Percentiles rank a stretch among this genome's conserved stretches.
These are phyloP conservation scores for Muricea muricata DNA, from an alignment of 92 coral and sea anemone species.

Conservation along the genomic window DNA sequence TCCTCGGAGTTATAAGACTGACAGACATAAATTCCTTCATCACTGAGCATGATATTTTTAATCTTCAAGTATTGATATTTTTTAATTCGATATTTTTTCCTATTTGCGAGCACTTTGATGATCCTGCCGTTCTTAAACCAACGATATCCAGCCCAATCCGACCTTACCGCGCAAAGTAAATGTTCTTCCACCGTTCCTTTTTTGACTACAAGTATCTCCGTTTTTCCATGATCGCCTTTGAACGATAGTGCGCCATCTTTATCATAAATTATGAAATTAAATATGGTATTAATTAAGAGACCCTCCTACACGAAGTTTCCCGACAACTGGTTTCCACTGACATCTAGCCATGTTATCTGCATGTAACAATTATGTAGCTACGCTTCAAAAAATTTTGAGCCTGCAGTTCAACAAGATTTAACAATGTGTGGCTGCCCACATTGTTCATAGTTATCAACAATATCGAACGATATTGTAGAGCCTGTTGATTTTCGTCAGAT, in stretches of 20 bases:
- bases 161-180: background rate
- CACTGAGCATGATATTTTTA: background rate
- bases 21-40: conserved; percentile 18
- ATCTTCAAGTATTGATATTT: conserved; percentile 13
- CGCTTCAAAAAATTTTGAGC: no score
- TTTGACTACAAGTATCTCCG: background rate
- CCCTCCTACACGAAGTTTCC: no score
- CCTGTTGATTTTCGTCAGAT: no score
- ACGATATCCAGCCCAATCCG: background rate
- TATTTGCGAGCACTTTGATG: no score
- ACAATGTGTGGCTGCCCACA: no score
- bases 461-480: no score
- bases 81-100: background rate
- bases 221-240: background rate
- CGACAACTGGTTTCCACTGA: no score
- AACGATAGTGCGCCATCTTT: background rate
- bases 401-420: no score
- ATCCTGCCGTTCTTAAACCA: background rate
- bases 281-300: no score
- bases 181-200: background rate
- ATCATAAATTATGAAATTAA: background rate
- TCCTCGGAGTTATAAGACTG: background rate
- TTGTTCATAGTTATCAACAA: no score
- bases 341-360: no score
- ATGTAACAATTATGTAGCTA: no score